Percentiles rank a stretch among this genome's conserved stretches.
phyloP scores from a whole-genome alignment of 2,113 vertebrate genomes.

The Rhea americana region DNA sequence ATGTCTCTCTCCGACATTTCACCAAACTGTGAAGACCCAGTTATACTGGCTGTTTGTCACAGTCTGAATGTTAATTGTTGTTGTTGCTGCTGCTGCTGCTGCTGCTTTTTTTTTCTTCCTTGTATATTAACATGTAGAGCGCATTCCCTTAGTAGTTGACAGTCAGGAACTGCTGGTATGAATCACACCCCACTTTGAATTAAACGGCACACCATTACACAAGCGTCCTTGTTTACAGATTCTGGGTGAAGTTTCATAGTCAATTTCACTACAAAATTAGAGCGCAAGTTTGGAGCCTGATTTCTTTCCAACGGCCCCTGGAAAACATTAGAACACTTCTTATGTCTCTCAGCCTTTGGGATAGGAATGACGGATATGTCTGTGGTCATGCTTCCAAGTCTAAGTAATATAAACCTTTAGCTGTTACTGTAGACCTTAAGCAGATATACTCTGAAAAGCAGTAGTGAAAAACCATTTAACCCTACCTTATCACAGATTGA shows the following conservation, averaged over 20 bases:
- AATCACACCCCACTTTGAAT: background rate
- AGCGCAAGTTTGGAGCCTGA: background rate
- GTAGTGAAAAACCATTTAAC: slow-evolving; percentile 31
- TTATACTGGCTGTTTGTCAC: background rate
- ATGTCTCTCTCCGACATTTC: background rate
- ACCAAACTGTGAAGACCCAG: background rate
- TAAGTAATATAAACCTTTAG: slow-evolving; percentile 8
- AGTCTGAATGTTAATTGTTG: background rate
- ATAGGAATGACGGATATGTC: slow-evolving; percentile 33
- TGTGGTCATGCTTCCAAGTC: background rate
- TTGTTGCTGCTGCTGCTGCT: no score
- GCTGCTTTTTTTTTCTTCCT: background rate
- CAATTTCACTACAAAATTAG: background rate
- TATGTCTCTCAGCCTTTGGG: background rate
- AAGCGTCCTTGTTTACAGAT: background rate
- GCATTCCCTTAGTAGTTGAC: background rate
- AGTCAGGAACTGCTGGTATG: background rate
- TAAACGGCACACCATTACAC: background rate
- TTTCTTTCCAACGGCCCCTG: background rate
- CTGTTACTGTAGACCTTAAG: background rate
- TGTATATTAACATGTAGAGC: background rate
- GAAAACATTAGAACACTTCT: background rate
- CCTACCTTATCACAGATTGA: background rate
- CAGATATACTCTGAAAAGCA: slow-evolving; percentile 8
- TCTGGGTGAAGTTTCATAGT: background rate